Conservation (phyloP, 2,113 vertebrate genomes). For the Xenotilapia flavipinnis region DNA sequence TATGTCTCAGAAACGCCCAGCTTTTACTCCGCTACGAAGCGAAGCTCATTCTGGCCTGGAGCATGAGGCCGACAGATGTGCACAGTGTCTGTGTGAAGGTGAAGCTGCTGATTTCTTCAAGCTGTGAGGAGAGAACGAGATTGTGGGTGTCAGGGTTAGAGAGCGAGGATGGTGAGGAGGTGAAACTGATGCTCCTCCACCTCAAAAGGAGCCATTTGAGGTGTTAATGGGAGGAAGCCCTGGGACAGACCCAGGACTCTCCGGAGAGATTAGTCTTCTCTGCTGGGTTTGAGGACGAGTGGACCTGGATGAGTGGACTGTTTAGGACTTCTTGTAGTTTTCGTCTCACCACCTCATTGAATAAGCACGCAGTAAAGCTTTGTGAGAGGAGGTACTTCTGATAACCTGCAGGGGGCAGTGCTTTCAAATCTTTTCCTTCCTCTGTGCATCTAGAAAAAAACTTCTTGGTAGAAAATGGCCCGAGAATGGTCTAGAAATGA, state of each 20-base stretch:
- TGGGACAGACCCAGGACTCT: not conserved
- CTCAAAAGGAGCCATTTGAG: not conserved
- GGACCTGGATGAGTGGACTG: not conserved
- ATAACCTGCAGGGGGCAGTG: not conserved
- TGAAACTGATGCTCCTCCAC: not conserved
- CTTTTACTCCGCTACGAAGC: not conserved
- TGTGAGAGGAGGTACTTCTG: accelerated
- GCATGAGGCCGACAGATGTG: not conserved
- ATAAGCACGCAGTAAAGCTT: accelerated
- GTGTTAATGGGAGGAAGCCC: not conserved
- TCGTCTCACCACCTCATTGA: accelerated
- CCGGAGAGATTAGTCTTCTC: not conserved
- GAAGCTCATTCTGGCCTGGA: not conserved
- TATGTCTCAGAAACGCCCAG: accelerated
- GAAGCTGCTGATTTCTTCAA: not conserved
- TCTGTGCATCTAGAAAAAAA: not conserved
- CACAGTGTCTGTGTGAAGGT: not conserved
- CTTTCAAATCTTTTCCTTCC: not conserved
- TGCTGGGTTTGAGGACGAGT: not conserved
- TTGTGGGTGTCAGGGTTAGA: not conserved
- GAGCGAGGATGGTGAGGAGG: not conserved
- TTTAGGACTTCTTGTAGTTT: not conserved
- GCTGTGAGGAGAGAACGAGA: not conserved
- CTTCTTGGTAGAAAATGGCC: not conserved
- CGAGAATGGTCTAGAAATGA: not conserved